Evolutionary conservation across 2,113 vertebrate genomes (phyloP), one percentile per base, ranked within the genome.

Genomic region (Myiozetetes cayanensis): DNA sequence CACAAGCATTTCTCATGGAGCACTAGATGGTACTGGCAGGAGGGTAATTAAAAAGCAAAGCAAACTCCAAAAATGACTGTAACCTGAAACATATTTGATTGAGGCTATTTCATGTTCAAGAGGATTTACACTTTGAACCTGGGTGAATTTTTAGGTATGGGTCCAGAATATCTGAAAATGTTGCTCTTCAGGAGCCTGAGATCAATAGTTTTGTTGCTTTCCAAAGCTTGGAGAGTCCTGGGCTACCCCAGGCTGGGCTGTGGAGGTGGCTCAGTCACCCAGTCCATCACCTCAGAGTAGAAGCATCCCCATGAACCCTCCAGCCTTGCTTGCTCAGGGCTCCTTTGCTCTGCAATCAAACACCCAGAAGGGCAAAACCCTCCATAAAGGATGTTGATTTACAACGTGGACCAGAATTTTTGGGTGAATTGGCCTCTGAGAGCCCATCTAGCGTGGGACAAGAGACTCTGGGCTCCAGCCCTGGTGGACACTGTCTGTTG

Each of bases 31-130:
- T 79, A 61, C 41, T 93, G 92, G 78, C 71, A 79, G 78, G 41
- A 82, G 13, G 13, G 17, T 81, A 91, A 79, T 79, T 91, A 83
- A 85, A 87, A 87, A 87, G 58, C 71, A 76, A 95, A 96, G 65
- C 75, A 88, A 90, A 56, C 55, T 33, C 86, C 58, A 83, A 68
- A 33, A 24, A 44, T 8, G 2, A 5, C 27, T 22, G 61, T 87
- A 82, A 76, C 53, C 58, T 86, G 22, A 85, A 85, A 53, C 75
- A 49, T 10, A 82, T 73, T 79, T 39, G 62, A 87, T 91, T 39
- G 9, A 4, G 88, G 37, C 12, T 66, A 21, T 65, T 90, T 82
- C 49, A 7, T 30, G 30, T 56, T 72, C 31, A 68, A 62, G 66
- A 76, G n/a, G 74, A 56, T 85, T 90, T 93, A 37, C n/a, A 11